Evolutionary conservation across 1,140 invertebrate genomes (phyloP).

Genomic region (Campoletis sonorensis): DNA sequence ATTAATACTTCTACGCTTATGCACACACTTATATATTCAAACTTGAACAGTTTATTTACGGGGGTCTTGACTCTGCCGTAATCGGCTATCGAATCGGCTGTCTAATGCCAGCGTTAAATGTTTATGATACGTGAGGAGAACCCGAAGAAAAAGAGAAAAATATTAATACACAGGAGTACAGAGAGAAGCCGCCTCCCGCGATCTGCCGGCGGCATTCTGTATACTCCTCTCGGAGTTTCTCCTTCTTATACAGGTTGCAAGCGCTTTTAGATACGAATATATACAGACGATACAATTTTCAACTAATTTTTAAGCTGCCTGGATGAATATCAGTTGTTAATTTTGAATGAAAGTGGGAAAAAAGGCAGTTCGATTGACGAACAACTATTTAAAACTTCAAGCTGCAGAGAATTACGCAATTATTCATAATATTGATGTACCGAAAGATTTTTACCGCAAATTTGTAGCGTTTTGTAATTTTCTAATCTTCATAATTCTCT

Average conservation of each 20-base stretch:
- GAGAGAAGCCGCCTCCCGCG: conserved; percentile 23
- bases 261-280: background rate
- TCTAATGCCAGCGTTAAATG: conserved; percentile 60
- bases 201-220: conserved; percentile 38
- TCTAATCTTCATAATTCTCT: too few relatives aligned
- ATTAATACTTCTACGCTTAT: conserved; percentile 42
- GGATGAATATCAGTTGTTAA: background rate
- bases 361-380: too few relatives aligned
- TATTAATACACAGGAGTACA: background rate
- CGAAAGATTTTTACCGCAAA: too few relatives aligned
- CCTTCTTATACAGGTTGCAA: conserved; percentile 27
- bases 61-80: conserved; percentile 47
- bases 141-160: conserved; percentile 17
- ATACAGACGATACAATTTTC: background rate
- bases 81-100: conserved; percentile 54
- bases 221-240: conserved; percentile 1
- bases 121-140: conserved; percentile 59
- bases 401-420: too few relatives aligned
- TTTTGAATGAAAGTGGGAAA: background rate
- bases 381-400: too few relatives aligned
- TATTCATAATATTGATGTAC: too few relatives aligned
- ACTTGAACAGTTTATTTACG: conserved; percentile 50
- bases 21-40: conserved; percentile 7
- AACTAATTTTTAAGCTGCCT: background rate
- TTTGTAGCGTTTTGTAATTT: too few relatives aligned